Percentiles rank a stretch among this genome's conserved stretches.
Evolutionary conservation across 1,140 invertebrate species (phyloP).

Genomic region (Drosophila nebulosa): DNA sequence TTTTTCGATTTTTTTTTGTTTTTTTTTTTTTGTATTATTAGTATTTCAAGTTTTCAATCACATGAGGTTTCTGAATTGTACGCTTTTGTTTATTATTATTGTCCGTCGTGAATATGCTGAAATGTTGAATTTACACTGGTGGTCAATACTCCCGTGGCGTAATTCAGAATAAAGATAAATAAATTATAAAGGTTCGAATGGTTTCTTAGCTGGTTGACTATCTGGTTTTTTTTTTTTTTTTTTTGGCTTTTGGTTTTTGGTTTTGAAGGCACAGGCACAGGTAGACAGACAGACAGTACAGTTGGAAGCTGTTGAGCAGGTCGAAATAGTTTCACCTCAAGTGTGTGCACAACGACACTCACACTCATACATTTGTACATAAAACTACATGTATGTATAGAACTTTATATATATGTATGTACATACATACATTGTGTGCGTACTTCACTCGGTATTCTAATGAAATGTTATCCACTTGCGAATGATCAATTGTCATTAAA

Average conservation of each 20-base stretch:
- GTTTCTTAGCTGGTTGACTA: slow-evolving; percentile 46
- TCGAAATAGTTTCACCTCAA: slow-evolving; percentile 79
- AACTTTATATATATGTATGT: slow-evolving; percentile 7
- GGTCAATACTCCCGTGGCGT: slow-evolving; percentile 80
- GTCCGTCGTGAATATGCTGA: slow-evolving; percentile 74
- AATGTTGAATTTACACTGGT: slow-evolving; percentile 78
- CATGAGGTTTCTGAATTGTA: slow-evolving; percentile 63
- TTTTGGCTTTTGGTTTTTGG: not conserved
- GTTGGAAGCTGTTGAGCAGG: slow-evolving; percentile 76
- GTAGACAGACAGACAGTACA: slow-evolving; percentile 47
- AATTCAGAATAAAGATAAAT: slow-evolving; percentile 80
- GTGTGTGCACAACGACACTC: slow-evolving; percentile 65
- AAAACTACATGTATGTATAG: not conserved
- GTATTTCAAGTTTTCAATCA: slow-evolving; percentile 73
- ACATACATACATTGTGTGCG: slow-evolving; percentile 15
- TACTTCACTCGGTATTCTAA: slow-evolving; percentile 74
- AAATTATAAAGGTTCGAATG: slow-evolving; percentile 75
- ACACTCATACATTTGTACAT: slow-evolving; percentile 44
- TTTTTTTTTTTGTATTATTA: slow-evolving; percentile 49
- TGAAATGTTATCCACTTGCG: slow-evolving; percentile 80
- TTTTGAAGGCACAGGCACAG: slow-evolving; percentile 45
- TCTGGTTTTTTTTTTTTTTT: slow-evolving; percentile 51
- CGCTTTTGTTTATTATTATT: slow-evolving; percentile 64
- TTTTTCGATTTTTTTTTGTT: slow-evolving; percentile 58
- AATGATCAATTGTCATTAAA: slow-evolving; percentile 81